Evolutionary conservation across 2,797 vertebrate genomes (phyloP), one percentile per base, ranked within the genome.

Genomic region (Rhyacichthys aspro): DNA sequence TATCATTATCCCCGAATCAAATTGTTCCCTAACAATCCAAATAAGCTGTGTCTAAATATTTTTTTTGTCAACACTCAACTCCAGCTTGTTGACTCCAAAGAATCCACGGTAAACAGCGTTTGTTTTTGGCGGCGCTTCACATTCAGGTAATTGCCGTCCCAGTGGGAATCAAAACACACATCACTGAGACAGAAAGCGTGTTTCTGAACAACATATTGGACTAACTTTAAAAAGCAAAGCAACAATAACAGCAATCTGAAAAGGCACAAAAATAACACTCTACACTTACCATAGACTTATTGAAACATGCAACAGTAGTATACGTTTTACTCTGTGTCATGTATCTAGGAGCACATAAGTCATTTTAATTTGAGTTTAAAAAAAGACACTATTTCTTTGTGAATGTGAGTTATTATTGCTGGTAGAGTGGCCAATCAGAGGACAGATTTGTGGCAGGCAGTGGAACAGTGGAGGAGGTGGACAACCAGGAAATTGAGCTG

Each of bases 151-250:
- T 59, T 33, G 33, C 5, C 3, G 0, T 38, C 48, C 70, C 33
- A 15, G 46, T 11, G 9, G 8, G 41, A 70, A 54, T 68, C 17
- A 69, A 70, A 67, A 63, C 54, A 42, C 61, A 44, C 12, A 34
- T 28, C 50, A 70, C 32, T 53, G 33, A 53, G 49, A 70, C 19
- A 53, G 56, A 60, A 76, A 55, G 53, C 43, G 0, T 39, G 43
- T 63, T 63, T 70, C 34, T 43, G 34, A 47, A 56, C 43, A 50
- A 55, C 67, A 56, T 52, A 56, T 52, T 72, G 41, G 44, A 57
- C 68, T 50, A 38, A 9, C 50, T 59, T 70, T 43, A 69, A n/a
- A 28, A 34, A 48, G 46, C n/a, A 33, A 48, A 48, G 33, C 28
- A 33, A 11, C 44, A 46, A 8, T 18, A 28, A 14, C 32, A 15